phyloP scores from a whole-genome alignment of 2,797 vertebrate genomes.

The Calcarius lapponicus region DNA sequence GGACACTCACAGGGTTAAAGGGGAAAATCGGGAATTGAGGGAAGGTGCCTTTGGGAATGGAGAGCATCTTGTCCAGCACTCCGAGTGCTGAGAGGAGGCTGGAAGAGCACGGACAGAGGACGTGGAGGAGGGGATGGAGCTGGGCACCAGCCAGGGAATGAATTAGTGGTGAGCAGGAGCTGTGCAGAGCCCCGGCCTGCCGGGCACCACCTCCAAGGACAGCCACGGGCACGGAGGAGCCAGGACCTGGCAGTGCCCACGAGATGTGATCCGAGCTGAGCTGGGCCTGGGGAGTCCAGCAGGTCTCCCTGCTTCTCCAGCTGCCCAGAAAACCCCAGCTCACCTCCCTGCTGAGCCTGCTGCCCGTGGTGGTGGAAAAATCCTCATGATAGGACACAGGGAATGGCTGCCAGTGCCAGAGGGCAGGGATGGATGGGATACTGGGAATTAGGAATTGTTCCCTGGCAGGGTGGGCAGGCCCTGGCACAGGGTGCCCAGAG shows the following conservation, averaged over 20 bases:
- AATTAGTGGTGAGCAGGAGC: not conserved
- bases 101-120: not conserved
- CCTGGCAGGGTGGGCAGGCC: no score
- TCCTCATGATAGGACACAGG: not conserved
- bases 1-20: not conserved
- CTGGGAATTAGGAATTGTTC: no score
- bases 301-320: not conserved
- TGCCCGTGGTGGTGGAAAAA: not conserved
- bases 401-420: not conserved
- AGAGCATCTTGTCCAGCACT: not conserved
- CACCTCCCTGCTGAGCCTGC: not conserved
- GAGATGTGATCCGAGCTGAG: not conserved
- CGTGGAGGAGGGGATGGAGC: not conserved
- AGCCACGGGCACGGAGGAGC: not conserved
- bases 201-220: not conserved
- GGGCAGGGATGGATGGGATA: fast-evolving
- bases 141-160: not conserved
- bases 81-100: not conserved
- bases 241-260: not conserved
- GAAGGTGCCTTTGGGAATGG: not conserved
- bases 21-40: not conserved
- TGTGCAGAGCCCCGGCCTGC: not conserved
- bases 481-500: no score
- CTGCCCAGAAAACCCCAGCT: not conserved
- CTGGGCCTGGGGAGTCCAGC: not conserved